Conservation (phyloP, 2,888 invertebrate genomes). For the Dolichopus griseipennis region DNA sequence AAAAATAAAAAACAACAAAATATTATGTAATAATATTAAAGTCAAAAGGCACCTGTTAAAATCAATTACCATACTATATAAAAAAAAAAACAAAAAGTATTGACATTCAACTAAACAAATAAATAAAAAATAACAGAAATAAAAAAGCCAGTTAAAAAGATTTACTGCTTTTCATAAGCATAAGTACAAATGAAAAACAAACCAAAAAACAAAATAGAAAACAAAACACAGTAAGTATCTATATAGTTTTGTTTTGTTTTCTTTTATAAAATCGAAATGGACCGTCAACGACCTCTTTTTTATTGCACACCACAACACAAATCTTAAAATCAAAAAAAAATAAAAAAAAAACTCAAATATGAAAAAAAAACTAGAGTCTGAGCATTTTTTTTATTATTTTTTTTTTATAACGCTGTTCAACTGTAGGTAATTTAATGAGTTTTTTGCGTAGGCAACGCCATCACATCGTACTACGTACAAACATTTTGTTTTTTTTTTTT, state of each 20-base stretch:
- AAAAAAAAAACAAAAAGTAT: neutral
- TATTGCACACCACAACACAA: no score
- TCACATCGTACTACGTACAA: neutral
- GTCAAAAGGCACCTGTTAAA: neutral
- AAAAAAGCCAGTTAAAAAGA: neutral
- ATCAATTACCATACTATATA: neutral
- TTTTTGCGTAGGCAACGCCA: neutral
- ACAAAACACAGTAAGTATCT: no score
- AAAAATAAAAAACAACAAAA: no score
- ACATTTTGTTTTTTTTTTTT: no score
- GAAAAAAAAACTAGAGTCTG: no score
- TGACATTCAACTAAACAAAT: neutral
- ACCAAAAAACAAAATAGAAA: neutral
- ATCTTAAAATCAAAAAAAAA: no score
- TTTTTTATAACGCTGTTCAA: neutral
- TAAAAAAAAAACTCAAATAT: no score
- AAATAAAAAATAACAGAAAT: no score
- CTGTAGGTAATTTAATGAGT: slow-evolving; percentile 1
- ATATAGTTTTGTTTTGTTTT: neutral
- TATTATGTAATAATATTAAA: no score
- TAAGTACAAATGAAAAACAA: neutral
- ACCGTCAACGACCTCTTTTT: slow-evolving; percentile 1
- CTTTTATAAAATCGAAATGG: neutral
- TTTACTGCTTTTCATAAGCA: no score
- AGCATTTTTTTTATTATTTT: no score